Conservation (phyloP, 2,113 vertebrate genomes). For the Paracanthobrama guichenoti region DNA sequence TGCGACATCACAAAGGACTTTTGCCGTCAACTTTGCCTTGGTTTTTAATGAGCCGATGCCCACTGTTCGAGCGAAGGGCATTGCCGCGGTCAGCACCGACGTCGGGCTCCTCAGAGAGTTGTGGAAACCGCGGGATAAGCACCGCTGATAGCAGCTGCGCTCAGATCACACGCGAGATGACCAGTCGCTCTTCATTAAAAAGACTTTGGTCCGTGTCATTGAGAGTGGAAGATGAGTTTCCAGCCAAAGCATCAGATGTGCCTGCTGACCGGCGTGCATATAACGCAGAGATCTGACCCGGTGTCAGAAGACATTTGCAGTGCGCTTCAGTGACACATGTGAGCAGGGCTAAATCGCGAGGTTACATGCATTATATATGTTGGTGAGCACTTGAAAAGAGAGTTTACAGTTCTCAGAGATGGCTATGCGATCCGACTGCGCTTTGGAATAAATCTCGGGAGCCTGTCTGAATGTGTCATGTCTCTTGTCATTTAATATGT, state of each 20-base stretch:
- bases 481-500: conserved; percentile 74
- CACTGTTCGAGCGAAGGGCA: conserved; percentile 67
- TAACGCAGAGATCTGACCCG: conserved; percentile 52
- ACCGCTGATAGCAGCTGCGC: conserved; percentile 66
- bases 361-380: conserved; percentile 57
- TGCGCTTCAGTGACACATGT: conserved; percentile 30
- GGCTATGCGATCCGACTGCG: conserved; percentile 71
- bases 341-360: conserved; percentile 60
- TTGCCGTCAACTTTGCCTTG: background rate
- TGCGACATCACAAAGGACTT: conserved; percentile 60
- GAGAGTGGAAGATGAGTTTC: conserved; percentile 62
- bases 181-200: conserved; percentile 64
- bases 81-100: conserved; percentile 57
- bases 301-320: conserved; percentile 60
- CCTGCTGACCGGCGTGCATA: conserved; percentile 52
- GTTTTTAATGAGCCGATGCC: conserved; percentile 61
- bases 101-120: conserved; percentile 62
- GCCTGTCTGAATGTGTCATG: conserved; percentile 70
- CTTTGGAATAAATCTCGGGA: conserved; percentile 75
- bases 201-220: conserved; percentile 66
- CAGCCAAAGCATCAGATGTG: conserved; percentile 52
- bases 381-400: conserved; percentile 66
- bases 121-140: conserved; percentile 61
- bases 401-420: conserved; percentile 72
- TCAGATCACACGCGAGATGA: conserved; percentile 61